Conservation (phyloP, 2,888 invertebrate species). For the Acrobasis repandana region DNA sequence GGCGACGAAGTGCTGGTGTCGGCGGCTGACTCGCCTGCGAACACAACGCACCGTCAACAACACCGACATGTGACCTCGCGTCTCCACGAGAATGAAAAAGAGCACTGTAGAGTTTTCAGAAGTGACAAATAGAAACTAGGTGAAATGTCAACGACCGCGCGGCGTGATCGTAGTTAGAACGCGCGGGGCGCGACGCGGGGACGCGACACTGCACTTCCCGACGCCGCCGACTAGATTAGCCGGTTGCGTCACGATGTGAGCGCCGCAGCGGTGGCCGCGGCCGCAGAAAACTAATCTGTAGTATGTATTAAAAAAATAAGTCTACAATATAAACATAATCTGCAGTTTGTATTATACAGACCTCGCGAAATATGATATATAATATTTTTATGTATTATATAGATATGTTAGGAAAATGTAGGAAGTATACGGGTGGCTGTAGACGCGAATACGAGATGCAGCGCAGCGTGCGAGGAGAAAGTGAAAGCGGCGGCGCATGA, state of each 20-base stretch:
- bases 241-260: slow-evolving; percentile 78
- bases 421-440: slow-evolving; percentile 59
- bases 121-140: slow-evolving; percentile 80
- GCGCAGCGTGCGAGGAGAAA: slow-evolving; percentile 67
- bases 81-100: slow-evolving; percentile 56
- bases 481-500: slow-evolving; percentile 74
- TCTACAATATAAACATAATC: not conserved
- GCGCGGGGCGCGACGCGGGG: slow-evolving; percentile 75
- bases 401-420: slow-evolving; percentile 60
- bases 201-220: slow-evolving; percentile 83
- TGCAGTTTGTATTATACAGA: not conserved
- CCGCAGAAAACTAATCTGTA: slow-evolving; percentile 54
- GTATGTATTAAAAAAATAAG: slow-evolving; percentile 32
- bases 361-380: not conserved
- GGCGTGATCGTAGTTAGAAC: slow-evolving; percentile 69
- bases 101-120: slow-evolving; percentile 68
- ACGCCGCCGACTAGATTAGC: slow-evolving; percentile 81
- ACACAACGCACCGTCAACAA: slow-evolving; percentile 65
- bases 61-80: slow-evolving; percentile 43
- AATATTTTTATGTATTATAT: slow-evolving; percentile 28
- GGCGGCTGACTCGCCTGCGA: slow-evolving; percentile 93
- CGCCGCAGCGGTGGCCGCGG: slow-evolving; percentile 53
- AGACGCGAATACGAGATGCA: slow-evolving; percentile 62
- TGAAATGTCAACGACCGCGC: slow-evolving; percentile 81
- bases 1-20: slow-evolving; percentile 97